Conservation (phyloP, 2,888 invertebrate genomes). For the Hecatera dysodea region DNA sequence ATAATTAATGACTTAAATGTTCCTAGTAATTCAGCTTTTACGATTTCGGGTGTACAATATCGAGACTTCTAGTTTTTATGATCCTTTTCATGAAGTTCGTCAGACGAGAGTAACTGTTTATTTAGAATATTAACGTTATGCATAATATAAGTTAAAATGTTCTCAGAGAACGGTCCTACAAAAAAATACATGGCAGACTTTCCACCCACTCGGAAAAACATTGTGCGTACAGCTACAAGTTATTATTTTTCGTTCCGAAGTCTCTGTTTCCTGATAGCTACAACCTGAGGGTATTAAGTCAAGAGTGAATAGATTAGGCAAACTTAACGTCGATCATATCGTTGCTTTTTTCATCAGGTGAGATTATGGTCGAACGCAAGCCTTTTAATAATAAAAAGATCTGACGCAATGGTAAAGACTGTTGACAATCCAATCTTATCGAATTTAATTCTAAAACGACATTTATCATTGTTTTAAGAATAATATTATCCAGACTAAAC, state of each 20-base stretch:
- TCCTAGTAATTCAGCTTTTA: constrained; percentile 9
- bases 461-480: neutral
- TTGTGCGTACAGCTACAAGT: no score
- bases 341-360: no score
- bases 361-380: no score
- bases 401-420: no score
- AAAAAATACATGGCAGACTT: no score
- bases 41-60: neutral
- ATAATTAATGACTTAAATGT: constrained; percentile 13
- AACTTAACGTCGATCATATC: no score
- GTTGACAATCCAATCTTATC: neutral
- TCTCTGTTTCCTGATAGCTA: no score
- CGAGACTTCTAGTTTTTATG: neutral
- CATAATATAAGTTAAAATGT: neutral
- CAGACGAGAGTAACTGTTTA: neutral
- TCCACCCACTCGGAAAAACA: no score
- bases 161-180: no score
- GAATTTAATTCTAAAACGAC: neutral
- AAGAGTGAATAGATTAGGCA: no score
- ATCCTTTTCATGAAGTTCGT: neutral
- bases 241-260: no score
- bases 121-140: neutral
- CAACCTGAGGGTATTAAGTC: no score
- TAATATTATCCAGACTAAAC: neutral
- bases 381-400: neutral